These are phyloP conservation scores for Entosphenus tridentatus DNA, from an alignment of 2,113 vertebrate species.

Conservation along the genomic window DNA sequence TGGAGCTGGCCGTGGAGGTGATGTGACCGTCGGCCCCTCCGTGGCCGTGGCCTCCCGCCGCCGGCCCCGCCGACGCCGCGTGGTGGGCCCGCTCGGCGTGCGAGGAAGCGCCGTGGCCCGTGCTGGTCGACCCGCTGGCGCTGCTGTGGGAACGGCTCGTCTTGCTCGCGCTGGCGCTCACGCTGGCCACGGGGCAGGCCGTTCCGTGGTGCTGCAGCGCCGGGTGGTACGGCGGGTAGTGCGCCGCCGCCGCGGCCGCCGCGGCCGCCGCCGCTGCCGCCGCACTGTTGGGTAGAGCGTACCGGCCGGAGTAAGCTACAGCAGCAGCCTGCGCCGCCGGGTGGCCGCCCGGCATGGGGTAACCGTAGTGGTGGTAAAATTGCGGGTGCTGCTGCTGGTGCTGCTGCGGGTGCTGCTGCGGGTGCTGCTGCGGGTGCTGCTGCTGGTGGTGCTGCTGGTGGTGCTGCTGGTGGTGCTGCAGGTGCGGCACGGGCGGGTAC, in stretches of 20 bases:
- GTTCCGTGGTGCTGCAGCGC: conserved; percentile 24
- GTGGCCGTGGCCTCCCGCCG: neutral
- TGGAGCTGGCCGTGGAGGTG: conserved; percentile 58
- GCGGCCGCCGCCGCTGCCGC: conserved; percentile 37
- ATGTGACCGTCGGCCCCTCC: neutral
- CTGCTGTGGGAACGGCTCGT: conserved; percentile 95
- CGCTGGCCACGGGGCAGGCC: conserved; percentile 73
- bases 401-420: neutral
- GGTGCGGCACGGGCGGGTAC: neutral
- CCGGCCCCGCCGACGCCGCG: neutral
- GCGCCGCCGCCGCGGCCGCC: conserved; percentile 71
- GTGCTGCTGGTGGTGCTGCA: neutral
- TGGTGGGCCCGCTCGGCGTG: conserved; percentile 12
- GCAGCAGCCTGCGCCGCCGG: conserved; percentile 27
- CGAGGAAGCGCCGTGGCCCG: conserved; percentile 73
- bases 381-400: conserved; percentile 1
- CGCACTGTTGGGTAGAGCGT: conserved; percentile 48
- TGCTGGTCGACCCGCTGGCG: conserved; percentile 90
- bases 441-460: neutral
- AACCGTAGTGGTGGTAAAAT: conserved; percentile 41
- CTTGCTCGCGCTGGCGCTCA: conserved; percentile 85
- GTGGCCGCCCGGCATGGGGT: conserved; percentile 72
- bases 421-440: neutral
- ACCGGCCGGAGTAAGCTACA: neutral
- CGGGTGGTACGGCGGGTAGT: conserved; percentile 41